phyloP scores from a whole-genome alignment of 1,140 invertebrate species.

The Protaetia brevitarsis region DNA sequence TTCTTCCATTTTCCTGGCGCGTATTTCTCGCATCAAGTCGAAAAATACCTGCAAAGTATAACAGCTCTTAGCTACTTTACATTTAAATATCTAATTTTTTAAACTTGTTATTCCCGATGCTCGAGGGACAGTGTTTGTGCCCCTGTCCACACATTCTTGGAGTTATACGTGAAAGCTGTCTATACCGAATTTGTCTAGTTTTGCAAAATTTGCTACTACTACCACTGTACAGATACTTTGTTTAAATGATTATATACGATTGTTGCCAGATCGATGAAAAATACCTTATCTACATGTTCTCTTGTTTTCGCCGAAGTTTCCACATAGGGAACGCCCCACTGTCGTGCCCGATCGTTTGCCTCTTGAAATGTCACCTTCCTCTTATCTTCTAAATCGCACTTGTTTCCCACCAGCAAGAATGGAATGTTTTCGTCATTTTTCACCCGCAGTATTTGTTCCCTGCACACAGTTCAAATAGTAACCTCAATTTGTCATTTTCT shows the following conservation, averaged over 20 bases:
- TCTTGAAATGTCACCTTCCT: constrained; percentile 87
- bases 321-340: constrained; percentile 97
- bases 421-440: constrained; percentile 99
- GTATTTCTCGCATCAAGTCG: constrained; percentile 96
- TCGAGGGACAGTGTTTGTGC: too few relatives aligned
- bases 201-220: too few relatives aligned
- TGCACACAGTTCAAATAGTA: constrained; percentile 49
- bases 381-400: constrained; percentile 92
- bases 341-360: constrained; percentile 81
- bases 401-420: constrained; percentile 97
- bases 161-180: too few relatives aligned
- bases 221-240: too few relatives aligned
- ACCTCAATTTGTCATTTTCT: constrained; percentile 28
- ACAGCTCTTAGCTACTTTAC: too few relatives aligned
- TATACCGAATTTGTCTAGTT: too few relatives aligned
- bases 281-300: constrained; percentile 98
- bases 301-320: constrained; percentile 99
- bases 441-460: constrained; percentile 98
- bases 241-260: neutral
- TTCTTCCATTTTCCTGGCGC: constrained; percentile 91
- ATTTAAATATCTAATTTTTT: too few relatives aligned
- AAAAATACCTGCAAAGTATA: constrained; percentile 95
- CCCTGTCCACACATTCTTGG: too few relatives aligned
- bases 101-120: too few relatives aligned
- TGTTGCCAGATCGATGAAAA: constrained; percentile 31